Conservation (phyloP, 2,797 vertebrate genomes). For the Falco biarmicus region DNA sequence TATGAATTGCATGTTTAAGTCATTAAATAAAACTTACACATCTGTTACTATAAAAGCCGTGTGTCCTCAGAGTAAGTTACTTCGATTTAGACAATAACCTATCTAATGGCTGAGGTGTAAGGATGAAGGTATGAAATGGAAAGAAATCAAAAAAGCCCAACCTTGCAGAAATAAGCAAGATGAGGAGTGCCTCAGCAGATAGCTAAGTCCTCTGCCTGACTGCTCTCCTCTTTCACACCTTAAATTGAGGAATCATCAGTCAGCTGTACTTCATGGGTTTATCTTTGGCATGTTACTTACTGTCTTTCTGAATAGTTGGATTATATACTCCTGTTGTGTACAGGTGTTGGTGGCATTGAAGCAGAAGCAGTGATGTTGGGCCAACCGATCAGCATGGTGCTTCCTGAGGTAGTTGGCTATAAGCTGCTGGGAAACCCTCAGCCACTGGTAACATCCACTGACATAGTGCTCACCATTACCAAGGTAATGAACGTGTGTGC, state of each 20-base stretch:
- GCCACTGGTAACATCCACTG: slow-evolving; percentile 92
- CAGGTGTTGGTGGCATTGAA: slow-evolving; percentile 97
- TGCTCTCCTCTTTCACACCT: neutral
- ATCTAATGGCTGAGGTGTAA: neutral
- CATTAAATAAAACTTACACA: neutral
- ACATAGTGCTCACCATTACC: slow-evolving; percentile 97
- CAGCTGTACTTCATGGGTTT: neutral
- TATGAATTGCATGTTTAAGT: neutral
- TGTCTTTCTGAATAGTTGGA: neutral
- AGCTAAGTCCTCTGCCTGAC: neutral
- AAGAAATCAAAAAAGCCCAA: neutral
- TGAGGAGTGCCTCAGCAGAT: neutral
- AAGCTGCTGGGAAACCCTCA: slow-evolving; percentile 85
- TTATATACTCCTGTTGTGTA: neutral
- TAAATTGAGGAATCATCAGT: neutral
- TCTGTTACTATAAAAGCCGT: neutral
- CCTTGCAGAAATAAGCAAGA: neutral
- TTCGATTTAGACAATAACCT: neutral
- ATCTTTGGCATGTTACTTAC: neutral
- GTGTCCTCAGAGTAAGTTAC: neutral
- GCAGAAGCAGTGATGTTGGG: slow-evolving; percentile 98
- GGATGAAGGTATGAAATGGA: neutral
- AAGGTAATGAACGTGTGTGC: slow-evolving; percentile 81
- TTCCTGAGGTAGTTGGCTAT: slow-evolving; percentile 96
- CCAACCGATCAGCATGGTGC: slow-evolving; percentile 98